Evolutionary conservation across 2,888 invertebrate genomes (phyloP), one percentile per base, ranked within the genome.

Genomic region (Cantharis rustica): DNA sequence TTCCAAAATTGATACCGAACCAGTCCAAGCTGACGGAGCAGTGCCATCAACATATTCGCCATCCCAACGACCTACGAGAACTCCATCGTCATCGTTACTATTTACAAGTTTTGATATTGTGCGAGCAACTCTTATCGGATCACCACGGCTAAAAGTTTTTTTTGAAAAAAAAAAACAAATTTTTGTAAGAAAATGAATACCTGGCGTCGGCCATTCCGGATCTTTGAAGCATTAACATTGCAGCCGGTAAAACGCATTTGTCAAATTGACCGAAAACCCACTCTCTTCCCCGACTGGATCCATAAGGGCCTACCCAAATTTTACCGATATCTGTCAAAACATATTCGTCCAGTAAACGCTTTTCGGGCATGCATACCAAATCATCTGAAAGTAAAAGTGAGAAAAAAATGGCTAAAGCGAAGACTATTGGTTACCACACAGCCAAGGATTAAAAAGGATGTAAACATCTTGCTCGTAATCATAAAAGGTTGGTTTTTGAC

Each of bases 251-350:
- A 1, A 94, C 92, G 2, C 90, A 90, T 0, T 91, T 92, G 76
- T 95, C 94, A 83, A 95, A 95, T 89, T 96, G 96, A 0, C 95
- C 96, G 84, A 93, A 96, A 47, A 94, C 91, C 96, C 96, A 96
- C 81, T 94, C 93, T 71, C 95, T 90, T n/a, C 96, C 95, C 13
- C 92, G 90, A 16, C 93, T 92, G 62, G 92, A 91, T 75, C 92
- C 93, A 82, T 92, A 91, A 0, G 95, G 93, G 0, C 96, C 96
- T 15, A 95, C 92, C 94, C 95, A 96, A 61, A 96, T 93, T 86
- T 96, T 95, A 68, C 96, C 96, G n/a, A 93, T 92, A 85, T 96
- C 96, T 78, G 93, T 94, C 77, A 94, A 85, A 10, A 96, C 90
- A 84, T 95, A 96, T 84, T 96, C 96, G 75, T 95, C 93, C 1